Base-by-base conservation (phyloP, 2,797 vertebrate species). In the Galaxias olidus region DNA sequence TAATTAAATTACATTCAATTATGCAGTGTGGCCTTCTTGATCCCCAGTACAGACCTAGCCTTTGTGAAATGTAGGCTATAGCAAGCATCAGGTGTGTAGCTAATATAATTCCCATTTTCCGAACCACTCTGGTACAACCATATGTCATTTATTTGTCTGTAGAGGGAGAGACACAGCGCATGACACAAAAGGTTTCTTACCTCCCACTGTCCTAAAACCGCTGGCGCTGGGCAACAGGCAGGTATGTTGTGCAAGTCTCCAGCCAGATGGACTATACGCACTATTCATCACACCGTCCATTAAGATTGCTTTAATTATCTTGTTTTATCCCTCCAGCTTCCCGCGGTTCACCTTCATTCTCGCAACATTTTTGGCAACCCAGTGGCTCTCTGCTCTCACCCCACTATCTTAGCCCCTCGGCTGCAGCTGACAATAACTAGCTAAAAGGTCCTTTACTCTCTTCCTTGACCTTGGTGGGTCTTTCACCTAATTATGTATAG, bases 251-350 rank as follows among this genome's bases (percentile, higher is more conserved):
- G 80, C 82, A 87, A 86, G 78, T 83, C 72, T 61, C 30, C 71
- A 74, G 81, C 75, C 76, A 83, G 75, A 71, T 58, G 77, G 66
- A 63, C 60, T 73, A 90, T 91, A 71, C n/a, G n/a, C n/a, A 78
- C 90, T 91, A 91, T 91, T 93, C 81, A 92, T 89, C 61, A 18
- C 64, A 62, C 69, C 82, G 79, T 79, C 89, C 88, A 80, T 77
- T 84, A 82, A 82, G 75, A 86, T 68, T 74, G 74, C 71, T 71
- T 71, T 52, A 66, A 63, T 62, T 64, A 46, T 79, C 74, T 73
- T 73, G 79, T 82, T 85, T 81, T 77, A 81, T 88, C 85, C 82
- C 72, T 77, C 65, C 59, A 77, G 82, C 83, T 80, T 70, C 56
- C 66, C 73, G 62, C 76, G 57, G 81, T 83, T 83, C 68, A 62